Evolutionary conservation across 2,888 invertebrate species (phyloP), one percentile per base, ranked within the genome.

Genomic region (Auanema sp.): DNA sequence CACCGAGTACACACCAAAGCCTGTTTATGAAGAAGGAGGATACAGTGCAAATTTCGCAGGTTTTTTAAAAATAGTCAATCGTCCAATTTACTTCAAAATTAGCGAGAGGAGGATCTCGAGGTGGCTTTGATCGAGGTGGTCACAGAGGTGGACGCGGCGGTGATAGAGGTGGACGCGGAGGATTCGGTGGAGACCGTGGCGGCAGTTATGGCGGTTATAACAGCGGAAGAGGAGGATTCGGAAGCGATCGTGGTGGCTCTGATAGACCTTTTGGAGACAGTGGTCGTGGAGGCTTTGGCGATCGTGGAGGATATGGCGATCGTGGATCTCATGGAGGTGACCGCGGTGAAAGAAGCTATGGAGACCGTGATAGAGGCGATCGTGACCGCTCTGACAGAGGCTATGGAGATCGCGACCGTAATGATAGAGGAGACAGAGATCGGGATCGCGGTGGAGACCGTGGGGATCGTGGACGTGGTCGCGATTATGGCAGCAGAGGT

Each of bases 351-450:
- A 11, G 21, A 11, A 21, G 12, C 53, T 53, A 53, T 42, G 42
- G 56, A 44, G 33, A 25, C 4, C 40, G 21, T 16, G 61, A 25
- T 2, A 58, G 57, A 16, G 50, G 50, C 40, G 58, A 43, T 8
- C 54, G 49, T 8, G 56, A 42, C 25, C 21, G 53, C 12, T 52
- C 57, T 25, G 59, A n/a, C 11, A 42, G 58, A 43, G 25, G 25
- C 40, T 63, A 50, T 14, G 64, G 64, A 11, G 60, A 58, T 42
- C 64, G 72, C 42, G 42, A 66, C 40, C 66, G 67, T 50, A 55
- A 47, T 40, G 60, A 60, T 18, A 65, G 58, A 16, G 53, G 54
- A 25, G 62, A 49, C n/a, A 24, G 64, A 33, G 49, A 55, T 11
- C 49, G 58, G 6, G 65, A 60, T 42, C 61, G 53, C 14, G 65